These are phyloP conservation scores for Corythaeola cristata DNA, from an alignment of 2,113 vertebrate species.

Conservation along the genomic window DNA sequence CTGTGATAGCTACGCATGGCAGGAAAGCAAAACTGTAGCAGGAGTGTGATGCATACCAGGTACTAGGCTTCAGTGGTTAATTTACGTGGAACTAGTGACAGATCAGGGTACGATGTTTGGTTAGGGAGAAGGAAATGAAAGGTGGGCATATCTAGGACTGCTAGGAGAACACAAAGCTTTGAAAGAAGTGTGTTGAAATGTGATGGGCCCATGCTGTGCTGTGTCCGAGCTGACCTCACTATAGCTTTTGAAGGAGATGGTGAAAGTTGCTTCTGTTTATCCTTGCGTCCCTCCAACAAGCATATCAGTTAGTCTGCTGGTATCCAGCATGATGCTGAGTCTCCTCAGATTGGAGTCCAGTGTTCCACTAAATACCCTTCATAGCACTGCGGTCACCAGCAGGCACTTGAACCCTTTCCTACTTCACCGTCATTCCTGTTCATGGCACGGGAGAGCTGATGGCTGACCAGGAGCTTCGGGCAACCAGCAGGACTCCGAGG, in stretches of 20 bases:
- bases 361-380: not conserved
- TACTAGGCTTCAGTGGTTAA: not conserved
- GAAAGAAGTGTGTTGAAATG: not conserved
- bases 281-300: not conserved
- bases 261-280: not conserved
- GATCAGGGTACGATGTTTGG: not conserved
- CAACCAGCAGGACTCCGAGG: not conserved
- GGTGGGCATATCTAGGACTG: not conserved
- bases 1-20: accelerated
- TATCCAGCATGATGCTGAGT: not conserved
- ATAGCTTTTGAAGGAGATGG: not conserved
- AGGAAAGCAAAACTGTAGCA: not conserved
- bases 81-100: not conserved
- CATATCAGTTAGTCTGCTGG: accelerated
- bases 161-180: not conserved
- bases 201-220: not conserved
- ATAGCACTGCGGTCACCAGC: not conserved
- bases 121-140: not conserved
- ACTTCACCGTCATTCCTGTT: not conserved
- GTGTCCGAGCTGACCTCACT: not conserved
- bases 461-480: not conserved
- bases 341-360: not conserved
- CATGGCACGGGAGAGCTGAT: not conserved
- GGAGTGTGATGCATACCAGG: not conserved
- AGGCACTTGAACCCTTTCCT: not conserved